Evolutionary conservation across 2,113 vertebrate genomes (phyloP), one percentile per base, ranked within the genome.

Genomic region (Chionomys nivalis): DNA sequence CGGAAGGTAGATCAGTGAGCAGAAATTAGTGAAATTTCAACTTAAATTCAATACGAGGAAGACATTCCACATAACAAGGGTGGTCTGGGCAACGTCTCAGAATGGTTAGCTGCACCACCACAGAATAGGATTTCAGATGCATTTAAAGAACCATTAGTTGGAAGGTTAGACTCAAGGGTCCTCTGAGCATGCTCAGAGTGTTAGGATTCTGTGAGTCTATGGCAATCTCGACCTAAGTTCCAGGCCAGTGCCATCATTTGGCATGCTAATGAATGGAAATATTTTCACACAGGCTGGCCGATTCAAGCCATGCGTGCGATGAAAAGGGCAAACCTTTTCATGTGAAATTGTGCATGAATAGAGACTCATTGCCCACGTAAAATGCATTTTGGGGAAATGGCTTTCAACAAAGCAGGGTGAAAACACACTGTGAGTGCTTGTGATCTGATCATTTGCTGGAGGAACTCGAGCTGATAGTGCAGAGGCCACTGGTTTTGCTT

Each of bases 261-360:
- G 91, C 94, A 97, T 97, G 96, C 94, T 98, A 97, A 98, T 98
- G 96, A 96, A 97, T 97, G 97, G 96, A 98, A 98, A 96, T 97
- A 89, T 96, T 97, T 97, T 97, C 97, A 96, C 2, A 12, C 93
- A 66, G 75, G 82, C 96, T 94, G 96, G 81, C 94, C 4, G 63
- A 97, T 87, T 95, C 94, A 97, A 98, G 78, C 95, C 97, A 97
- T 97, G 97, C 96, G 1, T 97, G 95, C 73, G 5, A 97, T 94
- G 93, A 97, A 96, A 97, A 98, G 97, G 96, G 96, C 94, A 98
- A 94, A 97, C 95, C 96, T 97, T 98, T 97, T 97, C 96, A 96
- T 96, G 97, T 97, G 97, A 97, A 98, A 98, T 97, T 97, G 97
- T 96, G 95, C 96, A 96, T 97, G 95, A 98, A 97, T 93, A 98